Evolutionary conservation across 2,888 invertebrate genomes (phyloP).

Genomic region (Leucozona laternaria): DNA sequence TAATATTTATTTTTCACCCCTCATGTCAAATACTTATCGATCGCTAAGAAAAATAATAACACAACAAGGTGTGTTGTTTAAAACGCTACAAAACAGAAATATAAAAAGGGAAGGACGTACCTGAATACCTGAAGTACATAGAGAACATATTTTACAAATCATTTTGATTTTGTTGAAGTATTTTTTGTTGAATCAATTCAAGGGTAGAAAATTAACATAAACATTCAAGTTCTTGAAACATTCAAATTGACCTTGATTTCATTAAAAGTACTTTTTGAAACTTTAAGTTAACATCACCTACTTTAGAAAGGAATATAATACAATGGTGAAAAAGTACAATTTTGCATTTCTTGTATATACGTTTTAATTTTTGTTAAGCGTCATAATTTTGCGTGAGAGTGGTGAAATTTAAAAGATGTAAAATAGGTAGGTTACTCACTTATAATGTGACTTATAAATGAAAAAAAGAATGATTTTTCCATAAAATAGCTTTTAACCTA

Average conservation of each 20-base stretch:
- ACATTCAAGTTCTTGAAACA: not conserved
- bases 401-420: too few relatives aligned
- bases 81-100: not conserved
- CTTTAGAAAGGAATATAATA: not conserved
- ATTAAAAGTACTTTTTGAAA: not conserved
- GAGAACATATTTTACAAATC: not conserved
- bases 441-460: too few relatives aligned
- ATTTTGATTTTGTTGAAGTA: not conserved
- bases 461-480: too few relatives aligned
- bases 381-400: too few relatives aligned
- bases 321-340: not conserved
- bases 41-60: not conserved
- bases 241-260: not conserved
- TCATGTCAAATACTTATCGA: not conserved
- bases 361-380: too few relatives aligned
- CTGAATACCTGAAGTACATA: not conserved
- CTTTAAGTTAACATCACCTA: not conserved
- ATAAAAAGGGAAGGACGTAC: not conserved
- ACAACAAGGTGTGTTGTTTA: not conserved
- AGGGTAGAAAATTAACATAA: not conserved
- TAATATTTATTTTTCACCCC: constrained; percentile 19
- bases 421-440: too few relatives aligned
- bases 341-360: not conserved
- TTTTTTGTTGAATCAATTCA: not conserved
- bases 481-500: too few relatives aligned